Evolutionary conservation across 2,797 vertebrate genomes (phyloP), one percentile per base, ranked within the genome.

Genomic region (Hippoglossus hippoglossus): DNA sequence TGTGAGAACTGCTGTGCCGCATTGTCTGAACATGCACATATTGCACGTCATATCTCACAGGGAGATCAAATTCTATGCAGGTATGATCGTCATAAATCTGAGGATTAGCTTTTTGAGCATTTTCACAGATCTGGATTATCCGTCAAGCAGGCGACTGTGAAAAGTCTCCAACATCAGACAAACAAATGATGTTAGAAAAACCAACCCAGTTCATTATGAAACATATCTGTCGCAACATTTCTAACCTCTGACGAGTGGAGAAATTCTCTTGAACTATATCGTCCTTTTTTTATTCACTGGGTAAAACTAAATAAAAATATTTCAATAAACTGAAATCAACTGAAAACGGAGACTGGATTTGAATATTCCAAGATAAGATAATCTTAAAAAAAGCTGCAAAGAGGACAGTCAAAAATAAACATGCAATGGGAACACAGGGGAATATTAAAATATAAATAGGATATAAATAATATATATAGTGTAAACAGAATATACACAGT

Each of bases 51-150:
- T 67, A 85, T 79, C 83, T 86, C 85, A 62, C 67, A 66, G 55
- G 74, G 46, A 74, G 82, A 80, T 73, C 58, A 58, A 41, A 82
- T 73, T 84, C 65, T 24, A 72, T 8, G 55, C 68, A 26, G 68
- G 84, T 80, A 58, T 79, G 63, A 75, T 79, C 75, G 82, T 77
- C 81, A 77, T 54, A 78, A 80, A 87, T 86, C 74, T 67, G 72
- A 77, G 84, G 85, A 85, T 91, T 89, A 87, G 71, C 69, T 67
- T 69, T 71, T 73, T 52, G 53, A 39, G 66, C 67, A 63, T 82
- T 81, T 44, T 78, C 60, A 81, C 69, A 79, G 80, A 87, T 77
- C 78, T 83, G 77, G 44, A 81, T 77, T 73, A 91, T 87, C 67
- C 78, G 52, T 82, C 69, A 63, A 81, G 77, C 77, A 77, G 88